Evolutionary conservation across 2,888 invertebrate species (phyloP).

Genomic region (Drosophila glabriapex): DNA sequence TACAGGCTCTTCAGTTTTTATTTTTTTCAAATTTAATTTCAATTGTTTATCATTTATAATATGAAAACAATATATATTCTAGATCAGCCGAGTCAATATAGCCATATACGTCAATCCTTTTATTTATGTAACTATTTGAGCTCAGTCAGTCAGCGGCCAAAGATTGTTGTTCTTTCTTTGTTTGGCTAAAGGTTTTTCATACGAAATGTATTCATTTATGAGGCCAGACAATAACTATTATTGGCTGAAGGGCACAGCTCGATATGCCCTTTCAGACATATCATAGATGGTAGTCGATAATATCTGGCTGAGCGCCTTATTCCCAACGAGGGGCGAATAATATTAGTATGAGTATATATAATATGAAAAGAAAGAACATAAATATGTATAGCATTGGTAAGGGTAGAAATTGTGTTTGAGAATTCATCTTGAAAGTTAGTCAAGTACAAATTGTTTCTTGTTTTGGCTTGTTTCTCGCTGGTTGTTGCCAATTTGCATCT

Average conservation of each 20-base stretch:
- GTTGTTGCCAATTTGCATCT: conserved; percentile 37
- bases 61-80: not conserved
- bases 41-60: too few species aligned
- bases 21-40: too few species aligned
- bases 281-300: not conserved
- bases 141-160: not conserved
- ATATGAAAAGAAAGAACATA: not conserved
- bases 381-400: not conserved
- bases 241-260: not conserved
- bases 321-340: not conserved
- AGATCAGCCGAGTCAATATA: not conserved
- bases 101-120: too few species aligned
- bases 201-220: not conserved
- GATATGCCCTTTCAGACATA: not conserved
- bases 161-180: not conserved
- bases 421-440: conserved; percentile 63
- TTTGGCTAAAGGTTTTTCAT: not conserved
- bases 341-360: not conserved
- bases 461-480: conserved; percentile 17
- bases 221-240: not conserved
- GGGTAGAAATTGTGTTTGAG: not conserved
- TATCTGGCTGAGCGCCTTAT: not conserved
- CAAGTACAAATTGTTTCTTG: conserved; percentile 66
- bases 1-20: too few species aligned
- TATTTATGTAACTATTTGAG: not conserved